Evolutionary conservation across 2,113 vertebrate species (phyloP).

Genomic region (Pygoscelis adeliae): DNA sequence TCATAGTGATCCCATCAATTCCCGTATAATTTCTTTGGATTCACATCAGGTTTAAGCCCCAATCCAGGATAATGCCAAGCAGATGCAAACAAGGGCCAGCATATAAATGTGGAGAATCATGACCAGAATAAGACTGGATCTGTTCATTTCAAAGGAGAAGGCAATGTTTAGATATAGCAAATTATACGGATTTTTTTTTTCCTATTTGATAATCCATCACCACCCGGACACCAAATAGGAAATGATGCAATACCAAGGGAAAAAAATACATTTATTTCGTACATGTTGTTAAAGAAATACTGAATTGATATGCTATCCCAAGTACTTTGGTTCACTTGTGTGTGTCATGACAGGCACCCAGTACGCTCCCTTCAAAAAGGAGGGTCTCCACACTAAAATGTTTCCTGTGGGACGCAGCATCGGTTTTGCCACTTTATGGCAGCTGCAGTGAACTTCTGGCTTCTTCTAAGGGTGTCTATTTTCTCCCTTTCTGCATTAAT

Average conservation of each 20-base stretch:
- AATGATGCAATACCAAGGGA: neutral
- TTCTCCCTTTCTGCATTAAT: neutral
- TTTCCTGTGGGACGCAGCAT: neutral
- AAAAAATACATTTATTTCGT: neutral
- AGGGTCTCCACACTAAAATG: neutral
- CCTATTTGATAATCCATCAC: neutral
- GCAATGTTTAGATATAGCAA: neutral
- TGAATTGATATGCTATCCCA: neutral
- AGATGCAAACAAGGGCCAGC: constrained; percentile 8
- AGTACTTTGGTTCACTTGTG: neutral
- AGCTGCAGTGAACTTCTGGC: neutral
- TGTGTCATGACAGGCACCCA: neutral
- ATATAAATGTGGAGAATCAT: neutral
- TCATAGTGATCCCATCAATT: constrained; percentile 17
- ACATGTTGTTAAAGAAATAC: neutral
- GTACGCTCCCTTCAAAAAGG: neutral
- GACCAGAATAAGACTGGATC: neutral
- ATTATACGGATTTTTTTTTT: neutral
- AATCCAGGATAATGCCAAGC: constrained; percentile 27
- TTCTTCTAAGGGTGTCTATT: neutral
- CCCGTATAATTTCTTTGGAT: neutral
- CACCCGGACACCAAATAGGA: neutral
- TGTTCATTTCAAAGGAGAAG: neutral
- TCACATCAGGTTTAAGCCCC: constrained; percentile 12
- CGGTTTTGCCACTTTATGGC: neutral